Evolutionary conservation across 2,888 invertebrate species (phyloP).

Genomic region (Temnothorax ravouxi): DNA sequence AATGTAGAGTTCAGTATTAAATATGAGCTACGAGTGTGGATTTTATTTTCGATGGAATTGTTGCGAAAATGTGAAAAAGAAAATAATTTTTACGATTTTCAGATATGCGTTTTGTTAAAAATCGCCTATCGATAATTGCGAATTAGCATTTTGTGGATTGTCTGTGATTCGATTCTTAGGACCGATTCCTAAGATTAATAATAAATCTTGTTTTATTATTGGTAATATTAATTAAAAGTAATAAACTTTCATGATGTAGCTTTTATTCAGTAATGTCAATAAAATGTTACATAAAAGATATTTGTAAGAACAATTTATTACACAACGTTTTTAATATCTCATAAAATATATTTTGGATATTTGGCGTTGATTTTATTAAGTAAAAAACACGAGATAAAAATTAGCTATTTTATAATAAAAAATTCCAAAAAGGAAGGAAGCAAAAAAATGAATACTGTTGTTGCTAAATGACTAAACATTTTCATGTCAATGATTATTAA

Average conservation of each 20-base stretch:
- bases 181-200: background rate
- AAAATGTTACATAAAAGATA: constrained; percentile 13
- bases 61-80: background rate
- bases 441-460: background rate
- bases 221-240: constrained; percentile 3
- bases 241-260: background rate
- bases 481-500: background rate
- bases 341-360: background rate
- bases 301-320: background rate
- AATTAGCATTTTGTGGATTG: constrained; percentile 28
- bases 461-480: constrained; percentile 18
- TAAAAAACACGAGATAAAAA: background rate
- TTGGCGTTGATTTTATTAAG: background rate
- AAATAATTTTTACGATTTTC: background rate
- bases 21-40: background rate
- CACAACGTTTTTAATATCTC: background rate
- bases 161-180: background rate
- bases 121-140: background rate
- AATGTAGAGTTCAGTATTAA: constrained; percentile 20
- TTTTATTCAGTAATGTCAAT: background rate
- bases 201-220: background rate
- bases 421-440: constrained; percentile 3
- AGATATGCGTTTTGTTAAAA: constrained; percentile 3
- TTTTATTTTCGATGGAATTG: constrained; percentile 21
- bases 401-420: background rate